These are phyloP conservation scores for Ormyrus nitidulus DNA, from an alignment of 2,888 invertebrate genomes.

Conservation along the genomic window DNA sequence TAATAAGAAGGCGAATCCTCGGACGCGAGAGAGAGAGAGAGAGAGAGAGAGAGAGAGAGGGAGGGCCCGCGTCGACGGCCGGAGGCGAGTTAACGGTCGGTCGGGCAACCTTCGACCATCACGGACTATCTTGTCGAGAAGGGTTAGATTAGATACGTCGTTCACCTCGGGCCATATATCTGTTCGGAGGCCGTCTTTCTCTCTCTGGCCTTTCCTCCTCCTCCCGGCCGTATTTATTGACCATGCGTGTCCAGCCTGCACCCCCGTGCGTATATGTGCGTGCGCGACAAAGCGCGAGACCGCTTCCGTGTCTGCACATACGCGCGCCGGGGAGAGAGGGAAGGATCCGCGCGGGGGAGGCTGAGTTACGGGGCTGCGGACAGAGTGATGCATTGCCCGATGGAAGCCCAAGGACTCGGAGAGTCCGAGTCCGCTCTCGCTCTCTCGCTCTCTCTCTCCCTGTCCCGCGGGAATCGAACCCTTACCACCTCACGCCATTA, in stretches of 20 bases:
- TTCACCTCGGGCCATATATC: conserved; percentile 70
- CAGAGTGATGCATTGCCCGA: conserved; percentile 74
- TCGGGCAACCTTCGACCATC: conserved; percentile 60
- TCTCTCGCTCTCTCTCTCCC: background rate
- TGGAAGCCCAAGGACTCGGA: conserved; percentile 63
- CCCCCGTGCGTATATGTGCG: conserved; percentile 34
- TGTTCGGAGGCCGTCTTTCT: conserved; percentile 61
- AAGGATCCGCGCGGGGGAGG: conserved; percentile 22
- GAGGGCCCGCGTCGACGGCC: background rate
- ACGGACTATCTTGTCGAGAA: conserved; percentile 72
- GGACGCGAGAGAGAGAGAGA: background rate
- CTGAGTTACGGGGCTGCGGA: conserved; percentile 75
- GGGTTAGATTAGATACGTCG: conserved; percentile 74
- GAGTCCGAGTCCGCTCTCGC: conserved; percentile 33
- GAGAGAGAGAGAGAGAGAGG: background rate
- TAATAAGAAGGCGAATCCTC: conserved; percentile 24
- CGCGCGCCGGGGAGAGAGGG: conserved; percentile 15
- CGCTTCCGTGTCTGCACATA: conserved; percentile 50
- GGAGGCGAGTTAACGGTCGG: conserved; percentile 51
- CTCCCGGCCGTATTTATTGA: conserved; percentile 60
- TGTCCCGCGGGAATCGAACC: conserved; percentile 73
- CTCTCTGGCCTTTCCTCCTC: background rate
- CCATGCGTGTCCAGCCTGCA: conserved; percentile 61
- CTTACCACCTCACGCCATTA: conserved; percentile 68
- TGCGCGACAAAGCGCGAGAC: conserved; percentile 54